Evolutionary conservation across 1,140 invertebrate genomes (phyloP).

Genomic region (Orius insidiosus): DNA sequence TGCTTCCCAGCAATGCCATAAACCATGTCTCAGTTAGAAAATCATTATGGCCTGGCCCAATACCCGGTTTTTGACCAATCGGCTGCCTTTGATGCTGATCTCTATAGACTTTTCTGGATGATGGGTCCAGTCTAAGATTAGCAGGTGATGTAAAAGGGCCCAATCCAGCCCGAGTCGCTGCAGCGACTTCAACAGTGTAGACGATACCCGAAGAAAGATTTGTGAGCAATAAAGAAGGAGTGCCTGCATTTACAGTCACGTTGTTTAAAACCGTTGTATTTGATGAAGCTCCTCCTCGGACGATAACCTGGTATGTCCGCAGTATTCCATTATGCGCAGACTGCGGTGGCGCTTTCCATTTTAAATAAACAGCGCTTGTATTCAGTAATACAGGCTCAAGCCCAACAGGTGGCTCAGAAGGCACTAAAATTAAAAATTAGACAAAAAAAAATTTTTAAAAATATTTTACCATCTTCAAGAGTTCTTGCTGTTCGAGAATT

Average conservation of each 20-base stretch:
- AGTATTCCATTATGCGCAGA: slow-evolving; percentile 55
- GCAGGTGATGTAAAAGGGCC: slow-evolving; percentile 52
- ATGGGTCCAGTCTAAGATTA: slow-evolving; percentile 42
- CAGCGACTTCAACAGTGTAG: slow-evolving; percentile 50
- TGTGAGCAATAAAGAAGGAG: slow-evolving; percentile 33
- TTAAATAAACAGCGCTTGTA: slow-evolving; percentile 55
- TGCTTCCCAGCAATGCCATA: slow-evolving; percentile 51
- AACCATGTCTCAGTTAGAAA: slow-evolving; percentile 37
- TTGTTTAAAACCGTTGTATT: slow-evolving; percentile 30
- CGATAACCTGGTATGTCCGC: slow-evolving; percentile 33
- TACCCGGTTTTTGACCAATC: slow-evolving; percentile 28
- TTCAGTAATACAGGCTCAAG: slow-evolving; percentile 64
- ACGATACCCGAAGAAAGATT: slow-evolving; percentile 43
- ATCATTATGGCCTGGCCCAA: slow-evolving; percentile 17
- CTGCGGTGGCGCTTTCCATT: slow-evolving; percentile 60
- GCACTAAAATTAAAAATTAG: slow-evolving; percentile 35
- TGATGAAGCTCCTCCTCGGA: slow-evolving; percentile 15
- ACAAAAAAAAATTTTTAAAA: slow-evolving; percentile 16
- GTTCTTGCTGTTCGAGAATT: slow-evolving; percentile 51
- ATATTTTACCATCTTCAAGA: slow-evolving; percentile 57
- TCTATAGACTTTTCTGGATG: slow-evolving; percentile 26
- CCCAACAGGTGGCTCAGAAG: slow-evolving; percentile 56
- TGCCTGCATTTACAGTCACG: slow-evolving; percentile 38
- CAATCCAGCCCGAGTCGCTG: slow-evolving; percentile 50
- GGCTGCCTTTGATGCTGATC: slow-evolving; percentile 26